A percentile compares a stretch with the other conserved stretches of the same genome.
phyloP scores from a whole-genome alignment of 2,888 invertebrate species.

The Athripsodes cinereus region DNA sequence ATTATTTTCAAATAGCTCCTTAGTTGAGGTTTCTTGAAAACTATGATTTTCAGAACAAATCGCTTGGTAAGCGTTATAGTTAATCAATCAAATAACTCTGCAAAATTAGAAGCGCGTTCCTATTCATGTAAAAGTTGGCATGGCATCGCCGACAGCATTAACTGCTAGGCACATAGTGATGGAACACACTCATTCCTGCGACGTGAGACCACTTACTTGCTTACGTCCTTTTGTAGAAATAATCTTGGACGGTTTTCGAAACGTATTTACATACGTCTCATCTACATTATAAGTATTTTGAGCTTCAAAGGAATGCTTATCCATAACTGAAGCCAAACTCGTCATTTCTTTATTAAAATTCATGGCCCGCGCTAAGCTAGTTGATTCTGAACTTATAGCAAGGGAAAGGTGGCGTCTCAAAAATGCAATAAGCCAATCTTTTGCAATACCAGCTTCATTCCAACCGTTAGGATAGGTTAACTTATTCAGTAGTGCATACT shows the following conservation, averaged over 20 bases:
- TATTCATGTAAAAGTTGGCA: no score
- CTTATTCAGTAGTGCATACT: conserved; percentile 13
- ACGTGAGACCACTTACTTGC: conserved; percentile 4
- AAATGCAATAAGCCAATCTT: no score
- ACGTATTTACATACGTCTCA: conserved; percentile 1
- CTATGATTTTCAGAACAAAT: no score
- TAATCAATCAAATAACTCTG: no score
- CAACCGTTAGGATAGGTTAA: conserved; percentile 1
- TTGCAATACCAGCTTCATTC: background rate
- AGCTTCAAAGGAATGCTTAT: conserved; percentile 4
- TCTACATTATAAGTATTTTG: conserved; percentile 5
- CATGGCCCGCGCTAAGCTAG: no score
- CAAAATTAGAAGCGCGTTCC: no score
- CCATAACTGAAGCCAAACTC: conserved; percentile 2
- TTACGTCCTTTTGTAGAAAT: conserved; percentile 3
- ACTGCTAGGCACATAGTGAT: conserved; percentile 5
- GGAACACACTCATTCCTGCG: conserved; percentile 1
- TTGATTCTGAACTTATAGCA: no score
- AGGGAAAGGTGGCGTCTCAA: no score
- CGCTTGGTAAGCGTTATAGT: no score
- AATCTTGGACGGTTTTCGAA: conserved; percentile 5
- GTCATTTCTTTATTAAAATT: background rate
- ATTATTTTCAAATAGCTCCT: no score
- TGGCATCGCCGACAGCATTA: conserved; percentile 1
- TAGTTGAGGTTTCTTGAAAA: no score